Percentiles rank a stretch among this genome's conserved stretches.
Conservation (phyloP, 2,797 vertebrate species). For the Peromyscus attwateri region DNA sequence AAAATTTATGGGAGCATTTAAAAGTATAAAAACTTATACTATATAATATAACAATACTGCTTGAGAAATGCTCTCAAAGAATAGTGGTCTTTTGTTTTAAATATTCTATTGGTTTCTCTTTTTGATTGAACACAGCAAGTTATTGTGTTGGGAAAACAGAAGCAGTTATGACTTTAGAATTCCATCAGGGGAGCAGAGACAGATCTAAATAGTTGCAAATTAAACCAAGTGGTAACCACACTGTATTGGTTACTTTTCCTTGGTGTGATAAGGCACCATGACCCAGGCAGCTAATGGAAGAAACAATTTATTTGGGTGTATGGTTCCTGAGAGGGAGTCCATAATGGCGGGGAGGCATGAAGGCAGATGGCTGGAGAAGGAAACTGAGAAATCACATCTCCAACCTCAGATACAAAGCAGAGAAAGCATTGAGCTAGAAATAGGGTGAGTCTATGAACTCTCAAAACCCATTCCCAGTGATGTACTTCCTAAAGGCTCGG, state of each 20-base stretch:
- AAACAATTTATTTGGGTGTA: background rate
- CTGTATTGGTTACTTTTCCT: background rate
- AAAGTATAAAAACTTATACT: background rate
- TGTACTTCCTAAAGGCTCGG: background rate
- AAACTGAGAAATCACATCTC: background rate
- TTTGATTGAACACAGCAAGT: constrained; percentile 22
- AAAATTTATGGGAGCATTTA: background rate
- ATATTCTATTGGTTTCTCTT: background rate
- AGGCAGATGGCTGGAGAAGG: background rate
- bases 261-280: background rate
- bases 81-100: background rate
- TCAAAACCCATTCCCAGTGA: background rate
- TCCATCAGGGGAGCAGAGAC: background rate
- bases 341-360: too few species aligned
- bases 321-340: background rate
- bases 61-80: background rate
- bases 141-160: background rate
- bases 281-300: background rate
- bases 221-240: background rate
- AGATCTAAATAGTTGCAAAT: background rate
- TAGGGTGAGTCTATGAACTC: background rate
- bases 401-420: background rate
- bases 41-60: background rate
- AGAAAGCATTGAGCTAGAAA: background rate
- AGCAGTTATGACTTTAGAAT: background rate